Evolutionary conservation across 2,113 vertebrate species (phyloP), one percentile per base, ranked within the genome.

Genomic region (Sinocyclocheilus maitianheensis): DNA sequence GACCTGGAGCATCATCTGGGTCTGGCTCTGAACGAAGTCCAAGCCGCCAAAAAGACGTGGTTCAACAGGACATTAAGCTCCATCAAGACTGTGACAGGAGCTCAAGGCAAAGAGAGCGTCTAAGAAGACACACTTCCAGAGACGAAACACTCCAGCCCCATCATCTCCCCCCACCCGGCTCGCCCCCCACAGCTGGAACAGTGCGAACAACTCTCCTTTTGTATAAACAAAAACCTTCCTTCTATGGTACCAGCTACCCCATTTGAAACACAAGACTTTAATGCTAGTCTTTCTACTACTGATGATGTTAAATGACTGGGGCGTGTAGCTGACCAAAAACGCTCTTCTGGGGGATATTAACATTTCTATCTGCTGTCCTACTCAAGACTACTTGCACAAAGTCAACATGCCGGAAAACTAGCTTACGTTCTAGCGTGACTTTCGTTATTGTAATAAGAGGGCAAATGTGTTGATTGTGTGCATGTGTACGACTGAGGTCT

Each of bases 1-100:
- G 98, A 99, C 88, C 92, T 99, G 93, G 98, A 99, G 92, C 98
- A 99, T 78, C 97, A 98, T 90, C 93, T 99, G 93, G 98, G 97
- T 88, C 95, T 99, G 86, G 97, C 98, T 34, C 92, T 99, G 78
- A 99, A 96, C 2, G 98, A 99, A 93, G 97, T 99, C 10, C 98
- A 99, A 92, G 98, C 98, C 2, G 97, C 98, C 90, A 99, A 98
- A 94, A 99, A 99, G 95, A 99, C 98, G 1, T 99, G 98, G 98
- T 99, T 99, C 95, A 99, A 99, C 95, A 94, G 98, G 91, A 99
- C 98, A 3, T 95, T 99, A 90, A 99, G 94, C 94, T 99, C 98
- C 92, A 99, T 99, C 93, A 99, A 99, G 94, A 99, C 98, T 0
- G 98, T 96, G 86, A 99, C 98, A 0, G 98, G 98, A 80, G 96